Conservation (phyloP, 1,140 invertebrate species). For the Xylocopa sonorina region DNA sequence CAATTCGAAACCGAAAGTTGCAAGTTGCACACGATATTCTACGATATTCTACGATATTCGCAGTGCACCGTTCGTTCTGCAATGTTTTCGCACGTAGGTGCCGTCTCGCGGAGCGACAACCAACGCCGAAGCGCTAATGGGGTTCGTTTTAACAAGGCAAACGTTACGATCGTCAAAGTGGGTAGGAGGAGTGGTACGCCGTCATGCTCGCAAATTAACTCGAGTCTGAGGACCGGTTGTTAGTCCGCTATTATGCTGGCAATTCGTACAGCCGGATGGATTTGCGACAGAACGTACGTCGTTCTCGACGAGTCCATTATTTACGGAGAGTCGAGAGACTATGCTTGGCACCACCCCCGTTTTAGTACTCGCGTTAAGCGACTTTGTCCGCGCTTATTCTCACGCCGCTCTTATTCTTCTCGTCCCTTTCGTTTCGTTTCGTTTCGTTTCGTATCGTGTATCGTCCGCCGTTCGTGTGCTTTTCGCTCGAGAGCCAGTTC, state of each 20-base stretch:
- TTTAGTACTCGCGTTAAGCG: conserved; percentile 60
- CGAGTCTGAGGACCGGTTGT: conserved; percentile 46
- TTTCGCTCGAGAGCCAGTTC: too few relatives aligned
- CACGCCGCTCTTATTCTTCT: conserved; percentile 1
- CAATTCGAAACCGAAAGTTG: too few relatives aligned
- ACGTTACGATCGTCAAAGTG: conserved; percentile 18
- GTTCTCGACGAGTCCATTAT: conserved; percentile 55
- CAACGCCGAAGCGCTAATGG: conserved; percentile 36
- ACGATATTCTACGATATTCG: too few relatives aligned
- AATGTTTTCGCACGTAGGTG: conserved; percentile 4
- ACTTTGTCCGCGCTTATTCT: conserved; percentile 63
- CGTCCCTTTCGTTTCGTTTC: conserved; percentile 25
- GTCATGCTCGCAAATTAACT: conserved; percentile 65
- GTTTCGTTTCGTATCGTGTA: too few relatives aligned
- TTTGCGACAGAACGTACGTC: conserved; percentile 16
- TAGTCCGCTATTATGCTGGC: conserved; percentile 54
- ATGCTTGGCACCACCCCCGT: conserved; percentile 42
- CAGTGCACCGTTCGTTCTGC: neutral
- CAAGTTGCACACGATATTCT: too few relatives aligned
- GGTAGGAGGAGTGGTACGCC: too few relatives aligned
- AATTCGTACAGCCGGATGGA: conserved; percentile 45
- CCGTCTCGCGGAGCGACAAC: neutral
- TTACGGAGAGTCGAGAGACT: conserved; percentile 61
- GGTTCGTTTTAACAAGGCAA: conserved; percentile 28
- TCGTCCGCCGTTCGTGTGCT: too few relatives aligned